A percentile compares a stretch with the other conserved stretches of the same genome.
phyloP scores from a whole-genome alignment of 2,113 vertebrate genomes.

The Sphaerodactylus townsendi region DNA sequence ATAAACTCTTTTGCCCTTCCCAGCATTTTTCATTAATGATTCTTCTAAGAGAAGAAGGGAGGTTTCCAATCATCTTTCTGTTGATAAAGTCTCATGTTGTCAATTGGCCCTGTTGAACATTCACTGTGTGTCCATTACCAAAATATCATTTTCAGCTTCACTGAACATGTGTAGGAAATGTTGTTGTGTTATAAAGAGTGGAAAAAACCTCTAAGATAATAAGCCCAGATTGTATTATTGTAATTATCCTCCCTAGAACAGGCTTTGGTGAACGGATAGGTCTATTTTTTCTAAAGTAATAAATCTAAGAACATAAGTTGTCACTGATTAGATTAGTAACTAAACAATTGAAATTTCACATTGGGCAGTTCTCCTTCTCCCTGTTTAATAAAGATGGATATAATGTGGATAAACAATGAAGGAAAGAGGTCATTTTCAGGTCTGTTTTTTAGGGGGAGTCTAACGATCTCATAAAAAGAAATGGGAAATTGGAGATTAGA shows the following conservation, averaged over 20 bases:
- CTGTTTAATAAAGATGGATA: constrained; percentile 46
- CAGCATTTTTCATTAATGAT: constrained; percentile 67
- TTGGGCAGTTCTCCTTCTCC: constrained; percentile 39
- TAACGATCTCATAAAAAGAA: constrained; percentile 35
- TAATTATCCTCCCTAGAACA: constrained; percentile 74
- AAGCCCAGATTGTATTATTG: constrained; percentile 73
- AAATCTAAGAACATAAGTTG: constrained; percentile 64
- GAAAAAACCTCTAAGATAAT: constrained; percentile 61
- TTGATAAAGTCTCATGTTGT: constrained; percentile 79
- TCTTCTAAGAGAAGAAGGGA: constrained; percentile 66
- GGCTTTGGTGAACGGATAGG: constrained; percentile 64
- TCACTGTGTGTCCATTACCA: constrained; percentile 77
- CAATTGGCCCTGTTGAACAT: constrained; percentile 72
- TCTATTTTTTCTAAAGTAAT: constrained; percentile 72
- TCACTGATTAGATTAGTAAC: constrained; percentile 59
- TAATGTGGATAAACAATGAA: constrained; percentile 38
- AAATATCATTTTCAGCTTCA: constrained; percentile 82
- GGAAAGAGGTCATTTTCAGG: constrained; percentile 36
- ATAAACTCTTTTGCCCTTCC: constrained; percentile 52
- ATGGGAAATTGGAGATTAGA: constrained; percentile 15
- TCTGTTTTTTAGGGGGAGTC: constrained; percentile 38
- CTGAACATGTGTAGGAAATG: constrained; percentile 78
- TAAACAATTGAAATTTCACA: constrained; percentile 60
- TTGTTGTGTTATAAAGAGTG: constrained; percentile 69
- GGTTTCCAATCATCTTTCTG: constrained; percentile 73